Base-by-base conservation (phyloP, 2,888 invertebrate species). In the Ophonus ardosiacus region DNA sequence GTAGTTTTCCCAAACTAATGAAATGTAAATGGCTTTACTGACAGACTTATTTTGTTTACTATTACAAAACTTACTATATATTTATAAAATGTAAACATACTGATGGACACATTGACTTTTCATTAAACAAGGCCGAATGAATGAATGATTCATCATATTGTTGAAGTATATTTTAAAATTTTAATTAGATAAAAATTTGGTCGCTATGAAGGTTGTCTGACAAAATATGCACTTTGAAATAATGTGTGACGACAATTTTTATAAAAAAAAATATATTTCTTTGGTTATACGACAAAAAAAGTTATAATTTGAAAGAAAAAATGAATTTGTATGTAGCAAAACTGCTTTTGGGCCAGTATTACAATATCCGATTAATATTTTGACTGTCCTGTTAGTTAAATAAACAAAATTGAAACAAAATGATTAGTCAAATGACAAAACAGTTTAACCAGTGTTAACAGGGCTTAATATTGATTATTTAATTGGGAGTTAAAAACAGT, bases 21-120 rank as follows among this genome's bases (percentile, higher is more conserved):
- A 68, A 13, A 68, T 15, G 15, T 38, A 68, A 68, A 38, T 68
- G n/a, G n/a, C 31, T 68, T 31, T 6, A 31, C 1, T 15, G 38
- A 63, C 0, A 38, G 71, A 43, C 13, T 40, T 43, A 74, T 43
- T 74, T 40, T 74, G 71, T 74, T 68, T 68, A 38, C 68, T 74
- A 74, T 74, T 10, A 17, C 0, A 43, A 17, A 5, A 51, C 13
- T 51, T 51, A 13, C 13, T 13, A 8, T 51, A 6, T 10, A 51
- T 51, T 51, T 3, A 1, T 5, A 8, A 51, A 51, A 8, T 51
- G 43, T 51, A 51, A 43, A 51, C 43, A 51, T 13, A 13, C 43
- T 5, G 31, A 31, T 31, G 13, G 7, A 43, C 7, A 43, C 7
- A 51, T 51, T 13, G 7, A 1, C 13, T 5, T 51, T 13, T 8